Percentiles rank a stretch among this genome's conserved stretches.
Conservation (phyloP, 2,888 invertebrate genomes). For the Parnassius mnemosyne region DNA sequence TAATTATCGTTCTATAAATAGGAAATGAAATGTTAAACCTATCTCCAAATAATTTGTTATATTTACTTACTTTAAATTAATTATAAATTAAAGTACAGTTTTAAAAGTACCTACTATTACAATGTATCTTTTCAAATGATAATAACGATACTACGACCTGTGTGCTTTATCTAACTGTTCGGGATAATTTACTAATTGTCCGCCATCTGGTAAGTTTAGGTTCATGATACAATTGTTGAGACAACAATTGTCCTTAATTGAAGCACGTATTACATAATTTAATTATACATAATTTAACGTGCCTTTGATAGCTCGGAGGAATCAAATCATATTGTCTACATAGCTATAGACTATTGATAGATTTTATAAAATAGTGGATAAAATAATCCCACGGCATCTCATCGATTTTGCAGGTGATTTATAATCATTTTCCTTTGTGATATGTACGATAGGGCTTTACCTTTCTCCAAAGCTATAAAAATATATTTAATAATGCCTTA, state of each 20-base stretch:
- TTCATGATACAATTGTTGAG: constrained; percentile 18
- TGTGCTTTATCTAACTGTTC: not conserved
- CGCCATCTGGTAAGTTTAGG: constrained; percentile 23
- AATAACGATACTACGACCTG: too few relatives aligned
- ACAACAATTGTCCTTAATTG: constrained; percentile 28
- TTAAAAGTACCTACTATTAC: not conserved
- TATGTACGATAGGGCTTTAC: too few relatives aligned
- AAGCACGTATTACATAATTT: constrained; percentile 22
- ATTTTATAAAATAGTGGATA: constrained; percentile 7
- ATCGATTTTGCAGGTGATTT: constrained; percentile 1
- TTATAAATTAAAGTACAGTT: too few relatives aligned
- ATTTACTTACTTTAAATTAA: too few relatives aligned
- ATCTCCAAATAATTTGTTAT: too few relatives aligned
- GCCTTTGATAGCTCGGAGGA: constrained; percentile 15
- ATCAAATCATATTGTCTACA: constrained; percentile 23
- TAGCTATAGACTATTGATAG: constrained; percentile 13
- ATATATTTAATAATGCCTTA: too few relatives aligned
- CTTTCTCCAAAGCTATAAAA: too few relatives aligned
- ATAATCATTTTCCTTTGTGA: too few relatives aligned
- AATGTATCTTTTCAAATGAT: not conserved
- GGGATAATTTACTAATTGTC: constrained; percentile 12
- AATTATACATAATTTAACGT: constrained; percentile 23
- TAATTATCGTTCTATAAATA: too few relatives aligned
- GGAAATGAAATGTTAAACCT: too few relatives aligned
- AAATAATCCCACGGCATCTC: constrained; percentile 1